Conservation (phyloP, 2,888 invertebrate genomes). For the Meiosimyza platycephala region DNA sequence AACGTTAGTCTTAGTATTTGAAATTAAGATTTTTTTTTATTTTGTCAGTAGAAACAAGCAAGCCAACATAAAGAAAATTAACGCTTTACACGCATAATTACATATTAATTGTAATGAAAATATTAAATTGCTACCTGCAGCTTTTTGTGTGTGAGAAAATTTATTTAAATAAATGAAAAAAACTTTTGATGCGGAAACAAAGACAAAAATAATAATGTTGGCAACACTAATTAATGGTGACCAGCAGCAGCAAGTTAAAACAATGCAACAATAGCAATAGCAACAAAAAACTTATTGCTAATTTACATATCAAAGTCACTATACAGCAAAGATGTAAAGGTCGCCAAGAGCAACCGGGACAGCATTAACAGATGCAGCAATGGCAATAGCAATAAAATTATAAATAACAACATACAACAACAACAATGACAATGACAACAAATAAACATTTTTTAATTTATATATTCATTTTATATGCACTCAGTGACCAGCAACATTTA, state of each 20-base stretch:
- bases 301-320: slow-evolving; percentile 7
- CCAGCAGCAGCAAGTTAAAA: background rate
- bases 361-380: too few species aligned
- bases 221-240: background rate
- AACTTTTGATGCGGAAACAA: too few species aligned
- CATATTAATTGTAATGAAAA: background rate
- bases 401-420: background rate
- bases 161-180: background rate
- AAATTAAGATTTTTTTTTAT: background rate
- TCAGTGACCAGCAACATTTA: background rate
- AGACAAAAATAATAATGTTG: too few species aligned
- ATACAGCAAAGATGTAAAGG: background rate
- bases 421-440: background rate
- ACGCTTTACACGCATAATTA: background rate
- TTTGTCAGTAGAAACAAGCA: background rate
- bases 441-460: too few species aligned
- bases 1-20: too few species aligned
- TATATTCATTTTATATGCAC: too few species aligned
- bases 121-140: slow-evolving; percentile 6
- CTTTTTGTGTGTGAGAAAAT: background rate
- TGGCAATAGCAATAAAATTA: background rate
- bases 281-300: background rate
- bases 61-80: too few species aligned
- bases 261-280: background rate
- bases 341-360: background rate